Evolutionary conservation across 2,888 invertebrate genomes (phyloP).

Genomic region (Mythimna vitellina): DNA sequence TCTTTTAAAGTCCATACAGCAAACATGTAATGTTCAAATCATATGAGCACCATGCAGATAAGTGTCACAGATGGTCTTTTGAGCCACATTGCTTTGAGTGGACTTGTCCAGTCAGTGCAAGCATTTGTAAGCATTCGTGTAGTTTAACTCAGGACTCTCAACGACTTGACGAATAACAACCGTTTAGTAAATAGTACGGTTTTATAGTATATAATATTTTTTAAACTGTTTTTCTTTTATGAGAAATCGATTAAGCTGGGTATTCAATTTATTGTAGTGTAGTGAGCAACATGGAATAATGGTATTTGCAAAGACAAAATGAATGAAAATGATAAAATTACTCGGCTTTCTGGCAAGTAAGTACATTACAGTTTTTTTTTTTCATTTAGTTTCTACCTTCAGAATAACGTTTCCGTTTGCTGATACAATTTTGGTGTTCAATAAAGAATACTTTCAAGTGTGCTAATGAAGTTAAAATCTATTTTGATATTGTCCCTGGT

Average conservation of each 20-base stretch:
- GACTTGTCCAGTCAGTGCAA: too few relatives aligned
- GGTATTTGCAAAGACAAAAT: not conserved
- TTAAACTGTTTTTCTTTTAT: not conserved
- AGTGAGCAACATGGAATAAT: too few relatives aligned
- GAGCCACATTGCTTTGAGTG: too few relatives aligned
- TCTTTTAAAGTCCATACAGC: too few relatives aligned
- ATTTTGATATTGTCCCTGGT: not conserved
- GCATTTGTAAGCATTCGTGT: too few relatives aligned
- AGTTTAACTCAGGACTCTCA: too few relatives aligned
- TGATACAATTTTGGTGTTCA: not conserved
- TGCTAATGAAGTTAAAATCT: too few relatives aligned
- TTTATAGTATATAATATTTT: not conserved
- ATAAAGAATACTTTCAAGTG: too few relatives aligned
- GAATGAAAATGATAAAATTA: not conserved
- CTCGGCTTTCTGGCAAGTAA: conserved; percentile 3
- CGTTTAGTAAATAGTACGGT: not conserved
- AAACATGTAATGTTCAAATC: too few relatives aligned
- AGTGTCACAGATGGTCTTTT: too few relatives aligned
- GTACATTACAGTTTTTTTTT: not conserved
- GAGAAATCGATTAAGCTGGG: not conserved
- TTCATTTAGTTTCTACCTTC: not conserved
- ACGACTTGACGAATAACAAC: not conserved
- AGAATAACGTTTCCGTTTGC: not conserved
- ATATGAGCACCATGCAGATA: too few relatives aligned
- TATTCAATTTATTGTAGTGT: not conserved